These are phyloP conservation scores for Drosophila chauvacae DNA, from an alignment of 1,140 invertebrate genomes.

Conservation along the genomic window DNA sequence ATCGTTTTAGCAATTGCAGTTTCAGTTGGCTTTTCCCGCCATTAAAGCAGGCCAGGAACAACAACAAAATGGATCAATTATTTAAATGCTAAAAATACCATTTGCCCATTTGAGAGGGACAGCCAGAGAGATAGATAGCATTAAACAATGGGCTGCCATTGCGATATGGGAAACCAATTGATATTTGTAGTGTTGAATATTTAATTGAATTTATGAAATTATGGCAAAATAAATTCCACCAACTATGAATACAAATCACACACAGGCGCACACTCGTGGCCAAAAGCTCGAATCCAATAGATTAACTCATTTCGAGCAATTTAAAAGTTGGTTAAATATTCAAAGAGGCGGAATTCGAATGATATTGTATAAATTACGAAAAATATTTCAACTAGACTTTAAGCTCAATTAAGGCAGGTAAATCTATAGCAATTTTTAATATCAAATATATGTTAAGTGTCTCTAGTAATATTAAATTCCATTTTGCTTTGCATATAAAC, in stretches of 20 bases:
- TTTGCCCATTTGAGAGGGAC: constrained; percentile 8
- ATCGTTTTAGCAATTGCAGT: constrained; percentile 79
- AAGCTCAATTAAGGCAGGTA: not conserved
- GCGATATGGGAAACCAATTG: constrained; percentile 35
- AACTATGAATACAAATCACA: constrained; percentile 27
- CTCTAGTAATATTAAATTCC: not conserved
- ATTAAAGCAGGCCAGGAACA: constrained; percentile 49
- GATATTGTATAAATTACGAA: not conserved
- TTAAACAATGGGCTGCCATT: constrained; percentile 40
- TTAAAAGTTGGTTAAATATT: constrained; percentile 12
- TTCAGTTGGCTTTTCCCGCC: constrained; percentile 61
- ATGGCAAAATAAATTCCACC: constrained; percentile 16
- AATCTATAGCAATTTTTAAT: not conserved
- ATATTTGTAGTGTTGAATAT: constrained; percentile 44
- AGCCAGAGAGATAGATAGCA: constrained; percentile 24
- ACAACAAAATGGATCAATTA: constrained; percentile 36
- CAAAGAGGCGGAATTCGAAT: not conserved
- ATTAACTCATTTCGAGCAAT: constrained; percentile 8
- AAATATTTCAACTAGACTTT: not conserved
- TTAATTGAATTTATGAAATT: constrained; percentile 42
- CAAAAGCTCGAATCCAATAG: constrained; percentile 8
- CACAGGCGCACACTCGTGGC: not conserved
- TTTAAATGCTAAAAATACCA: constrained; percentile 42
- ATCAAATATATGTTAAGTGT: not conserved
- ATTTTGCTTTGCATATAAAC: not conserved